Conservation (phyloP, 1,140 invertebrate genomes). For the Oreohelix idahoensis region DNA sequence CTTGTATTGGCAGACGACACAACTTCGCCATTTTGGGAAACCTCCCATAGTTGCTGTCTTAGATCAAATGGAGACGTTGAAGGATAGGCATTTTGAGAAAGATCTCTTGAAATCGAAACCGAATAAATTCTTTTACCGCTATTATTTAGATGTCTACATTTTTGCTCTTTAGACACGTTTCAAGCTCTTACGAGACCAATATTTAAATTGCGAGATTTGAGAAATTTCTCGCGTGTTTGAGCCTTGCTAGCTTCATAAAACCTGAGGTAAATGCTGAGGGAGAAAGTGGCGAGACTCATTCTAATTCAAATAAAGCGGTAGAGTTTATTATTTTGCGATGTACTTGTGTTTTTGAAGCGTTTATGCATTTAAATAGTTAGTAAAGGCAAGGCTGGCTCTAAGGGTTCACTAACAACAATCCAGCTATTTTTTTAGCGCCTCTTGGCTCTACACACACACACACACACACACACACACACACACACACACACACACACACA, state of each 20-base stretch:
- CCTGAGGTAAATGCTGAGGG: neutral
- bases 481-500: no score
- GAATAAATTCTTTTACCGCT: neutral
- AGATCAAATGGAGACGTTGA: neutral
- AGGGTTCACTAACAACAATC: no score
- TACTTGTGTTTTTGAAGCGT: no score
- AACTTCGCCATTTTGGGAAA: conserved; percentile 9
- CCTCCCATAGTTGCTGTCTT: neutral
- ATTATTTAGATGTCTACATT: neutral
- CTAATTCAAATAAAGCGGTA: neutral
- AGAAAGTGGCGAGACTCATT: neutral
- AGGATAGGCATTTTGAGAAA: neutral
- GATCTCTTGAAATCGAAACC: neutral
- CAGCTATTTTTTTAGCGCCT: no score
- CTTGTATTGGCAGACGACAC: conserved; percentile 8
- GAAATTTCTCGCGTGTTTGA: neutral
- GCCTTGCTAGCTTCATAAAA: no score
- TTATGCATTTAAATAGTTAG: no score
- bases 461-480: no score
- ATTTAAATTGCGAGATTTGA: neutral
- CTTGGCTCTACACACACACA: no score
- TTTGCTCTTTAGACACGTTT: neutral
- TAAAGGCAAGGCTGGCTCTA: no score
- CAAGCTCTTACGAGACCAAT: neutral
- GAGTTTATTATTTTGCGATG: no score